Base-by-base conservation (phyloP, 2,797 vertebrate species). In the Cyprinella venusta region DNA sequence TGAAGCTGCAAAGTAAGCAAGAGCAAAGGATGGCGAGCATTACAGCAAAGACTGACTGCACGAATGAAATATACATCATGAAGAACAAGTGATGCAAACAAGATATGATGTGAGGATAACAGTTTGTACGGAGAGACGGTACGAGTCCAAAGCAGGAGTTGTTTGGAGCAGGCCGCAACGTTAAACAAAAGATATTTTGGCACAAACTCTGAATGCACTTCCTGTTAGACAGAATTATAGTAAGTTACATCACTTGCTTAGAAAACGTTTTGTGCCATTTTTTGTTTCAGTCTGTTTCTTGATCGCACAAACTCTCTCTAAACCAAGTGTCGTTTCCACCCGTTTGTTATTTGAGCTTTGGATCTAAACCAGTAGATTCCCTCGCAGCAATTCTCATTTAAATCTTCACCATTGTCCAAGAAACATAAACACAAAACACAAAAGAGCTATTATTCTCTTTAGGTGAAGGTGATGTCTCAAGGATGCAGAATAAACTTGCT, bases 371-470 rank as follows among this genome's bases (percentile, higher is more conserved):
- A 86, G 86, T 90, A 90, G 89, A 88, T 93, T 90, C 89, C 90
- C 87, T 90, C 91, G 89, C 91, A 91, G 89, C 45, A 88, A 92
- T 93, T 94, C 91, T 92, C 92, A 94, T 94, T 93, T 94, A 92
- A 94, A 93, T 93, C 89, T 92, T 88, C 87, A 88, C 90, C 89
- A 89, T 88, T 90, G 92, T 94, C 94, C 92, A 93, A 93, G 87
- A 81, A 91, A 90, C 91, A 91, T 93, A 93, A 93, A 94, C 92
- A 19, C 61, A 70, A 80, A 86, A 80, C 33, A 84, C 79, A 86
- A 88, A 88, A 70, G 68, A 83, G 36, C 63, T 61, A 74, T 84
- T 83, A 82, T 84, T 83, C 72, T 26, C 67, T 78, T 78, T 70
- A 42, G 82, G 65, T 78, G 54, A 78, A 38, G 82, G 52, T 83